These are phyloP conservation scores for Herpetotheres cachinnans DNA, from an alignment of 2,113 vertebrate genomes.

Conservation along the genomic window DNA sequence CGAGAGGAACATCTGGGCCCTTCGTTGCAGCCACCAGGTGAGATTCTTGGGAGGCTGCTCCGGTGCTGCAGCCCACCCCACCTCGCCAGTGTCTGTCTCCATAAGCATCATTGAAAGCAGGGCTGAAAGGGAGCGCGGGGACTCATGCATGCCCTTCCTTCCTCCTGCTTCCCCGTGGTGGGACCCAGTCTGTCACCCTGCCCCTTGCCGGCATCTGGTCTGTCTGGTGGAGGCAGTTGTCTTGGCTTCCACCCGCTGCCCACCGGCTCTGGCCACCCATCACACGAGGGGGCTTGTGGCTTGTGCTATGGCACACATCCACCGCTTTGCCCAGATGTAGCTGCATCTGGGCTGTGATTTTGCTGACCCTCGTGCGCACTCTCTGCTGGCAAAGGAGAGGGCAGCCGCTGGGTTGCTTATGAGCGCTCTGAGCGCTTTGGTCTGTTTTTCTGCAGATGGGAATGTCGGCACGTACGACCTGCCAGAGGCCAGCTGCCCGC, in stretches of 20 bases:
- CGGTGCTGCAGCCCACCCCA: background rate
- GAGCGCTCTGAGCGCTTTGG: background rate
- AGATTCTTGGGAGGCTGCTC: background rate
- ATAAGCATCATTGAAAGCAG: fast-evolving
- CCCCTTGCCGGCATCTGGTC: background rate
- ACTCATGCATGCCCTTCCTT: background rate
- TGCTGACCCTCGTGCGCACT: background rate
- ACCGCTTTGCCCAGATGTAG: background rate
- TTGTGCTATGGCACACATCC: background rate
- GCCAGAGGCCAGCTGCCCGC: fast-evolving
- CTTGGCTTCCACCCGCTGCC: background rate
- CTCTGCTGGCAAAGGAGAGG: background rate
- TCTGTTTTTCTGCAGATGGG: background rate
- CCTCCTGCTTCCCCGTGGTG: background rate
- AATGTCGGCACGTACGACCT: fast-evolving
- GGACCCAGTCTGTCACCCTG: background rate
- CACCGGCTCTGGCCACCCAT: background rate
- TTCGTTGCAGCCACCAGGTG: conserved; percentile 45
- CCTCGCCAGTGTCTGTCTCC: fast-evolving
- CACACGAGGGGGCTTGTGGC: background rate
- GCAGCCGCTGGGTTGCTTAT: fast-evolving
- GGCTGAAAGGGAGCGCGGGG: background rate
- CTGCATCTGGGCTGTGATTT: background rate
- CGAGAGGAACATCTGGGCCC: background rate
- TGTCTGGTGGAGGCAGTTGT: background rate